Evolutionary conservation across 2,888 invertebrate genomes (phyloP).

Genomic region (Plutella xylostella): DNA sequence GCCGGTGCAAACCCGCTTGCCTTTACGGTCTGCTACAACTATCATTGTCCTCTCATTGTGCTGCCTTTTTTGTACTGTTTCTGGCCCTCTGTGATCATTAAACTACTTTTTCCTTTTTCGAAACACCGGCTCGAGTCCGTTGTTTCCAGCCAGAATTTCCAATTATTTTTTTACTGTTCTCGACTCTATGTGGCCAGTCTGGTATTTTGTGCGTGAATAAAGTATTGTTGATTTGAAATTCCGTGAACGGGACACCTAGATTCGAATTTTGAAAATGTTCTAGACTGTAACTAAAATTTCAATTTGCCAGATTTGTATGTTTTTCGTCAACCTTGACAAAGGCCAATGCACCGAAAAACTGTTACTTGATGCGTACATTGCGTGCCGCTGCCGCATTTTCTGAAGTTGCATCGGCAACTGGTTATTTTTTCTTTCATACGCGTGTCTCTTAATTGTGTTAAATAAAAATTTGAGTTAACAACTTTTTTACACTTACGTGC

Average conservation of each 20-base stretch:
- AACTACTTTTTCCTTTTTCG: slow-evolving; percentile 1
- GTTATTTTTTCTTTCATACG: too few species aligned
- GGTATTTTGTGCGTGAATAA: too few species aligned
- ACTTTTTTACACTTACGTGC: background rate
- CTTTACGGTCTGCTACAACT: slow-evolving; percentile 31
- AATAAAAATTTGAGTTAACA: background rate
- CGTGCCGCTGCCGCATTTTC: background rate
- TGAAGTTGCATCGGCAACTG: too few species aligned
- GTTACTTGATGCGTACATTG: slow-evolving; percentile 1
- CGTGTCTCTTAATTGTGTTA: background rate
- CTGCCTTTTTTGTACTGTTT: slow-evolving; percentile 22
- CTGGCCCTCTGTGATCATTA: slow-evolving; percentile 19
- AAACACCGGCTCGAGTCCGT: background rate
- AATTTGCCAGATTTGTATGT: background rate
- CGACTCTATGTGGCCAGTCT: too few species aligned
- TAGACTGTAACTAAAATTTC: too few species aligned
- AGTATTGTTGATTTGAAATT: too few species aligned
- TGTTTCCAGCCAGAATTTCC: slow-evolving; percentile 1
- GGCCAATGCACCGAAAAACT: background rate
- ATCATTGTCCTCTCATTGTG: slow-evolving; percentile 31
- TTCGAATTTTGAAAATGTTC: too few species aligned
- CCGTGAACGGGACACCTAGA: too few species aligned
- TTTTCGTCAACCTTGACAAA: background rate
- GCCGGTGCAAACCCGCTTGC: too few species aligned
- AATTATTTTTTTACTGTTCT: too few species aligned